phyloP scores from a whole-genome alignment of 2,113 vertebrate genomes.

The Origma solitaria region DNA sequence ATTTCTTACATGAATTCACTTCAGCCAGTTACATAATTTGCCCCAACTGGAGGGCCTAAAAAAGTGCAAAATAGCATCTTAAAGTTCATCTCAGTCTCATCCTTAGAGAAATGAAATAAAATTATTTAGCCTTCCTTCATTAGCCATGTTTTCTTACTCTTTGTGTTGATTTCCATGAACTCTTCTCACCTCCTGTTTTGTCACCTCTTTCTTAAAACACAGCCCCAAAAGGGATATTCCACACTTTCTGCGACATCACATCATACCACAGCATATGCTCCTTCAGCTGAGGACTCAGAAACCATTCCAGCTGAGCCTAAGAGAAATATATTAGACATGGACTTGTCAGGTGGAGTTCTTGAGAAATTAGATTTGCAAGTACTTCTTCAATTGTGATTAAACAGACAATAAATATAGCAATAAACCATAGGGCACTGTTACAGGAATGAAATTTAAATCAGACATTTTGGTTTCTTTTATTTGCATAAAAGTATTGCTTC shows the following conservation, averaged over 20 bases:
- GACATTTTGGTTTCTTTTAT: neutral
- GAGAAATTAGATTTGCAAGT: neutral
- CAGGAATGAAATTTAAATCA: neutral
- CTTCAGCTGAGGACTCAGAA: neutral
- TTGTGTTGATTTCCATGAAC: neutral
- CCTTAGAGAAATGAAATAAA: neutral
- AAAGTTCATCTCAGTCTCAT: neutral
- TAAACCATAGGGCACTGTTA: neutral
- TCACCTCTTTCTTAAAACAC: neutral
- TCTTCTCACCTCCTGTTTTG: neutral
- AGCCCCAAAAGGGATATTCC: neutral
- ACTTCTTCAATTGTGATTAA: neutral
- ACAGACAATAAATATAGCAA: neutral
- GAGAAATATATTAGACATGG: neutral
- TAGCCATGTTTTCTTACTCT: neutral
- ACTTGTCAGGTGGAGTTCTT: neutral
- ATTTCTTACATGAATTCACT: neutral
- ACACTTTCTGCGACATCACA: neutral
- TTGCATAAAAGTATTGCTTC: neutral
- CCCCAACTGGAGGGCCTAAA: neutral
- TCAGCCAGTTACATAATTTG: neutral
- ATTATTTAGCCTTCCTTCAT: neutral
- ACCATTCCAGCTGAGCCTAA: neutral
- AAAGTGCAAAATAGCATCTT: neutral
- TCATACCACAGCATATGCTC: neutral